Evolutionary conservation across 2,888 invertebrate genomes (phyloP).

Genomic region (Tolmerus cingulatus): DNA sequence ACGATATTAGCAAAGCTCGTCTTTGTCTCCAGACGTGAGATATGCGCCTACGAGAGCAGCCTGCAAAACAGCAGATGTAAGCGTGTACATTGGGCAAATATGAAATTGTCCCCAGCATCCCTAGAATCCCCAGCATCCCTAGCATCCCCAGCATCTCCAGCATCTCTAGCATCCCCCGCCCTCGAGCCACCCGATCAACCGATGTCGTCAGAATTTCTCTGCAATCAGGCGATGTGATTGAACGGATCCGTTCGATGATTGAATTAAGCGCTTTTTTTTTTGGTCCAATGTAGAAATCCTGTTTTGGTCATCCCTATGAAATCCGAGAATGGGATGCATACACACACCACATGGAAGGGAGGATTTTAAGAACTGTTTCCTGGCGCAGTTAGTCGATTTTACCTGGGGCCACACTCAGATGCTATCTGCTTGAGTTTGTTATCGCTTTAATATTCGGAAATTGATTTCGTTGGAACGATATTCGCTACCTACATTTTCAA

Average conservation of each 20-base stretch:
- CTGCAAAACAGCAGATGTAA: slow-evolving; percentile 4
- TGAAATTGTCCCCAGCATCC: background rate
- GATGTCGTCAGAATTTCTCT: slow-evolving; percentile 27
- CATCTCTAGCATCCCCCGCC: too few species aligned
- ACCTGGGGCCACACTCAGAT: background rate
- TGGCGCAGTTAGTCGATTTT: background rate
- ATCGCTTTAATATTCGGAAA: background rate
- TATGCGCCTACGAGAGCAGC: background rate
- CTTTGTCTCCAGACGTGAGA: slow-evolving; percentile 19
- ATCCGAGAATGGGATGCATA: background rate
- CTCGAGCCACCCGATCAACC: background rate
- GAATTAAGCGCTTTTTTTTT: slow-evolving; percentile 35
- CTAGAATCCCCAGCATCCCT: background rate
- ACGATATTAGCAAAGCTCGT: slow-evolving; percentile 18
- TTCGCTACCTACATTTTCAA: background rate
- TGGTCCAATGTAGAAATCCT: background rate
- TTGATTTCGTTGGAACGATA: background rate
- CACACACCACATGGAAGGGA: background rate
- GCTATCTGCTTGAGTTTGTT: background rate
- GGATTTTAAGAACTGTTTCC: background rate
- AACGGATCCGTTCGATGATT: slow-evolving; percentile 33
- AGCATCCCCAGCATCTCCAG: background rate
- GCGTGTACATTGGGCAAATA: slow-evolving; percentile 24
- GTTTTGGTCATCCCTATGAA: background rate
- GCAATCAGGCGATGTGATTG: slow-evolving; percentile 33